Evolutionary conservation across 2,113 vertebrate species (phyloP).

Genomic region (Girardinichthys multiradiatus): DNA sequence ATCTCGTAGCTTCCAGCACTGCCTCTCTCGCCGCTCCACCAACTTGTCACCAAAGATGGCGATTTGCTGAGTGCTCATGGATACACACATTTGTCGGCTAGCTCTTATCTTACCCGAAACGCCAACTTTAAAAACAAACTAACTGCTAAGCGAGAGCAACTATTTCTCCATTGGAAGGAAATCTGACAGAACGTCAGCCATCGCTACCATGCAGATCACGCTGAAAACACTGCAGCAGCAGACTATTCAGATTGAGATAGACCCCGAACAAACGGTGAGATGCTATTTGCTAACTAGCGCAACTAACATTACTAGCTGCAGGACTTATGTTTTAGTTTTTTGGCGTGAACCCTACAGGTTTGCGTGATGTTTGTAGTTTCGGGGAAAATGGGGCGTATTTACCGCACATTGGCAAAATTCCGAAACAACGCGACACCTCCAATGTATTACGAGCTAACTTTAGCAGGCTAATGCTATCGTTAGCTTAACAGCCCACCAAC

Average conservation of each 20-base stretch:
- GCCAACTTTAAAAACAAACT: constrained; percentile 42
- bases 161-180: constrained; percentile 19
- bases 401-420: background rate
- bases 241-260: constrained; percentile 92
- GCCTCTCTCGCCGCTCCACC: constrained; percentile 58
- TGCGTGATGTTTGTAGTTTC: no score
- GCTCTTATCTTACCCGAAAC: constrained; percentile 55
- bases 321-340: background rate
- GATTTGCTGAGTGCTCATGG: constrained; percentile 81
- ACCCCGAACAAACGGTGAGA: constrained; percentile 91
- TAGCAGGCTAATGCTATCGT: constrained; percentile 38
- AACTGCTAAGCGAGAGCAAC: constrained; percentile 22
- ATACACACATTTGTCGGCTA: constrained; percentile 73
- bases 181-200: constrained; percentile 24
- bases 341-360: background rate
- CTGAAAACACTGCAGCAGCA: constrained; percentile 94
- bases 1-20: constrained; percentile 39
- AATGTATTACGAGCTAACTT: constrained; percentile 20
- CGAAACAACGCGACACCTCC: constrained; percentile 31
- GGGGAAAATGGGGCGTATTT: accelerated
- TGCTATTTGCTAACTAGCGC: constrained; percentile 62
- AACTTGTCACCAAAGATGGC: constrained; percentile 79
- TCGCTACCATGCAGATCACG: constrained; percentile 86
- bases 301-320: constrained; percentile 31
- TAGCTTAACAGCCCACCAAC: constrained; percentile 26